Base-by-base conservation (phyloP, 2,113 vertebrate species). In the Larimichthys crocea region DNA sequence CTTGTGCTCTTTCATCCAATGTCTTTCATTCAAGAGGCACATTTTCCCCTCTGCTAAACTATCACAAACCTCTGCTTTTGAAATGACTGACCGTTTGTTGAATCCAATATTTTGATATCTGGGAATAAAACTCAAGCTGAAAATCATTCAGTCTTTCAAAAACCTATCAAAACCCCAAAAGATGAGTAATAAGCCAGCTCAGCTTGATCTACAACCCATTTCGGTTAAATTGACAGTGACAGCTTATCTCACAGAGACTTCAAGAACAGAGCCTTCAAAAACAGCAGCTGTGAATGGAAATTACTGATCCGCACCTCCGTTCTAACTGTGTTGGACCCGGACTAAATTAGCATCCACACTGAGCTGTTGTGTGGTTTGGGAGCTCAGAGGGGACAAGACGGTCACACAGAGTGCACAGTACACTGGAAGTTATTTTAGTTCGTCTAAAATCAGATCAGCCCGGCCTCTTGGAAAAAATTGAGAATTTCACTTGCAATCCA, bases 341-440 rank as follows among this genome's bases (percentile, higher is more conserved):
- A 40, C 74, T 22, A 9, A 71, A 90, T 90, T 85, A 78, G 79
- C 89, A 80, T 83, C 78, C 86, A 73, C 64, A 76, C 42, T 55
- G 71, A 83, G 74, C 73, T 57, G 79, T 42, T 61, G 66, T 20
- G 82, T 2, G 8, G 49, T 20, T 55, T 7, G 29, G 73, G 67
- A 65, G 64, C 56, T 66, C 49, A 17, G 53, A 53, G 48, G 61
- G 69, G 68, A 49, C 75, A 44, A 5, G 52, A 24, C 22, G 52
- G 64, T 69, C 75, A 79, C 5, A 56, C 65, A 48, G 57, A 29
- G 46, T 57, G 70, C 78, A 74, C 53, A 44, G 70, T 72, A 74
- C 53, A 44, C 46, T 69, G 67, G 63, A 71, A 88, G 57, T 71
- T 82, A 53, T 81, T 84, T 80, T 35, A 22, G 53, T 60, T 68